Percentiles rank a stretch among this genome's conserved stretches.
Conservation (phyloP, 2,888 invertebrate genomes). For the Hipparchia sbordonii region DNA sequence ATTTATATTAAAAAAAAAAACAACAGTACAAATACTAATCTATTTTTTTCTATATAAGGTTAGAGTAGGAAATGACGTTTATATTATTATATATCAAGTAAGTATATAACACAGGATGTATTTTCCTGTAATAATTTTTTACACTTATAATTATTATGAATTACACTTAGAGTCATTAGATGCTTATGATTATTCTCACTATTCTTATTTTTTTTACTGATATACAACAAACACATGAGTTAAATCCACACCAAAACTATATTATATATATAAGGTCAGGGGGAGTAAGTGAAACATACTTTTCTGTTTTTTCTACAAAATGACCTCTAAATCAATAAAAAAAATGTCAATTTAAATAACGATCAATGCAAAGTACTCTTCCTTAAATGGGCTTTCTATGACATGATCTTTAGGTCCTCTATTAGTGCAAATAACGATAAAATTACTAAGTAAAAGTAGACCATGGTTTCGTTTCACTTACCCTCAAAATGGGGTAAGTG, state of each 20-base stretch:
- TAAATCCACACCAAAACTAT: slow-evolving; percentile 14
- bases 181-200: slow-evolving; percentile 44
- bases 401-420: too few species aligned
- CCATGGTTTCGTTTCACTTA: too few species aligned
- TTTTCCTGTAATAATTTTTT: slow-evolving; percentile 15
- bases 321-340: too few species aligned
- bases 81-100: slow-evolving; percentile 16
- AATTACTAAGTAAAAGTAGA: too few species aligned
- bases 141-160: slow-evolving; percentile 11
- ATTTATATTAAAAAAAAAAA: slow-evolving; percentile 2
- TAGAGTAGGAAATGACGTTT: slow-evolving; percentile 8
- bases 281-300: too few species aligned
- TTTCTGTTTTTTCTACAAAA: too few species aligned
- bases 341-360: too few species aligned
- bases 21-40: slow-evolving; percentile 2
- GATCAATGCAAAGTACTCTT: too few species aligned
- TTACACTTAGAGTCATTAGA: slow-evolving; percentile 19
- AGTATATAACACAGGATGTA: background rate
- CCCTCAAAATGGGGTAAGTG: too few species aligned
- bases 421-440: too few species aligned
- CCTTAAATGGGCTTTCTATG: too few species aligned
- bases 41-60: slow-evolving; percentile 2
- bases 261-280: too few species aligned
- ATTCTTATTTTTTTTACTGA: slow-evolving; percentile 37
- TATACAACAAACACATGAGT: slow-evolving; percentile 27